phyloP scores from a whole-genome alignment of 2,888 invertebrate genomes.

The Sphaerophoria taeniata region DNA sequence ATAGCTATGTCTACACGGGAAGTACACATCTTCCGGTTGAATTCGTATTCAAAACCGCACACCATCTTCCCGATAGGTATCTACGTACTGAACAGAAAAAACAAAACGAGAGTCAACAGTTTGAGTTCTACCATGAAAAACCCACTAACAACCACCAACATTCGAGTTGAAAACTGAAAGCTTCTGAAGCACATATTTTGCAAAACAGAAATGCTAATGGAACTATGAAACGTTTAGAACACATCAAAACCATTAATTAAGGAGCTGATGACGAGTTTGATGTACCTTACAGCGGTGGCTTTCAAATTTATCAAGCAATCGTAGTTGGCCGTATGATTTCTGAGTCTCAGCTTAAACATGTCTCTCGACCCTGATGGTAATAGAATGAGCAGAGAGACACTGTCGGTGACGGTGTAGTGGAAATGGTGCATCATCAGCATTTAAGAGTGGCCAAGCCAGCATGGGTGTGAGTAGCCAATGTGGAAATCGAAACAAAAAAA shows the following conservation, averaged over 20 bases:
- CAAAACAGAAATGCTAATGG: slow-evolving; percentile 11
- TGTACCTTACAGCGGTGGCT: too few species aligned
- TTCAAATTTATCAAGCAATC: too few species aligned
- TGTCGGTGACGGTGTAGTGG: not conserved
- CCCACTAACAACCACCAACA: not conserved
- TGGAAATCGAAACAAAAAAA: not conserved
- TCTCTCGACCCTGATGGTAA: not conserved
- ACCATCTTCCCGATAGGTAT: not conserved
- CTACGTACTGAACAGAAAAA: not conserved
- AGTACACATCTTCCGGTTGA: slow-evolving; percentile 1
- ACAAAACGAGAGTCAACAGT: too few species aligned
- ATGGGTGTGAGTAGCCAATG: not conserved
- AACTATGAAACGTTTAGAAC: slow-evolving; percentile 2
- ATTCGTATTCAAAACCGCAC: not conserved
- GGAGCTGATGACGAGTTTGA: slow-evolving; percentile 1
- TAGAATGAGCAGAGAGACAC: not conserved
- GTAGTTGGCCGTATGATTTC: too few species aligned
- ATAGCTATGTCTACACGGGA: not conserved
- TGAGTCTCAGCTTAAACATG: not conserved
- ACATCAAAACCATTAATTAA: not conserved
- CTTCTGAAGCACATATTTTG: not conserved
- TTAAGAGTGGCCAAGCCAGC: slow-evolving; percentile 4
- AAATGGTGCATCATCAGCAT: slow-evolving; percentile 24
- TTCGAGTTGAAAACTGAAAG: not conserved
- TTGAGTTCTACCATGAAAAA: slow-evolving; percentile 1